phyloP scores from a whole-genome alignment of 1,140 invertebrate species.

The Philopotamus ludificatus region DNA sequence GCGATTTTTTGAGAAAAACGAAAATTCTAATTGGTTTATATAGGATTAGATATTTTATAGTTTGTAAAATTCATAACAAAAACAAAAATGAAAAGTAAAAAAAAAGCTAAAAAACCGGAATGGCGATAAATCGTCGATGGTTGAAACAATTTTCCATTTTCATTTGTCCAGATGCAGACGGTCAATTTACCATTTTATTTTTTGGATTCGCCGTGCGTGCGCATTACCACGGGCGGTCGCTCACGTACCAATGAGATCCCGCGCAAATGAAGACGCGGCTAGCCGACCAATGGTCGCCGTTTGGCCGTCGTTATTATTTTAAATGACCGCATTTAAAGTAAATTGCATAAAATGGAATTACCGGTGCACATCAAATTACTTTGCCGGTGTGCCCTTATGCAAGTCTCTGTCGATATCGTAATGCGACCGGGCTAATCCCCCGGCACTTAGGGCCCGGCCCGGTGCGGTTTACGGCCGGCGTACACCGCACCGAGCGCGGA shows the following conservation, averaged over 20 bases:
- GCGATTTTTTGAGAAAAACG: too few species aligned
- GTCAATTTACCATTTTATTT: too few species aligned
- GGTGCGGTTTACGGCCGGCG: not conserved
- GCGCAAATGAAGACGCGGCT: not conserved
- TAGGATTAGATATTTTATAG: too few species aligned
- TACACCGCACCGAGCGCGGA: not conserved
- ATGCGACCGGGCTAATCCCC: constrained; percentile 8
- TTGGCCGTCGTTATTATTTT: constrained; percentile 34
- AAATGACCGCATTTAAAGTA: constrained; percentile 33
- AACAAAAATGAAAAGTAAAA: too few species aligned
- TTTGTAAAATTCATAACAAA: too few species aligned
- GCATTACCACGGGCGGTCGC: too few species aligned
- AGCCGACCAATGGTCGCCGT: constrained; percentile 14
- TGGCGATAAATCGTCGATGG: too few species aligned
- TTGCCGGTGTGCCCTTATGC: constrained; percentile 2
- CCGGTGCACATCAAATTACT: constrained; percentile 14
- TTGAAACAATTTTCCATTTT: too few species aligned
- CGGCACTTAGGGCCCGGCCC: not conserved
- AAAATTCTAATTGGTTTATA: too few species aligned
- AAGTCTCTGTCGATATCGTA: constrained; percentile 1
- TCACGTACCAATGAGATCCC: constrained; percentile 4
- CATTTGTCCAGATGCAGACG: too few species aligned
- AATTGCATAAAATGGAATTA: constrained; percentile 37
- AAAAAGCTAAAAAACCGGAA: too few species aligned
- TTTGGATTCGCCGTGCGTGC: too few species aligned